Conservation (phyloP, 1,140 invertebrate species). For the Ips nitidus region DNA sequence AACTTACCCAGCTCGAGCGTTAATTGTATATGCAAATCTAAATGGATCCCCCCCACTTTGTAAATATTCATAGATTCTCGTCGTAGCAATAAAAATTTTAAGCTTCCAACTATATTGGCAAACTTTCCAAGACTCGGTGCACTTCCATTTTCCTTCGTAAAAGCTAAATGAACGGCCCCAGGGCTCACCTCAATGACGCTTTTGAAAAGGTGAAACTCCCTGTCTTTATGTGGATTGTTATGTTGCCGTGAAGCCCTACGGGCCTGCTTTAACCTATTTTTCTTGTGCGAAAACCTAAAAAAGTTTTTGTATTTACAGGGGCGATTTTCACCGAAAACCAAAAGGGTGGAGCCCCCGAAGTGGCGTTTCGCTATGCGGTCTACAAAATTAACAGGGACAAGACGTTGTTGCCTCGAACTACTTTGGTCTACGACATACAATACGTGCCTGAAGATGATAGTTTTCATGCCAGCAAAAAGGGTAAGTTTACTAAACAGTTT, state of each 20-base stretch:
- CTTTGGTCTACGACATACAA: conserved; percentile 86
- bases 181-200: no score
- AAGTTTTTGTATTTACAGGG: conserved; percentile 59
- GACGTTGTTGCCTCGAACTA: conserved; percentile 79
- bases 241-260: no score
- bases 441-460: conserved; percentile 85
- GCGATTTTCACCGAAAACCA: conserved; percentile 89
- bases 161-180: not conserved
- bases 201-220: no score
- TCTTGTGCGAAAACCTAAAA: not conserved
- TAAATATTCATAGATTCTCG: no score
- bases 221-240: no score
- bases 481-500: conserved; percentile 55
- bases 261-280: not conserved
- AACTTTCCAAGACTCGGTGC: no score
- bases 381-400: conserved; percentile 89
- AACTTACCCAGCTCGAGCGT: no score
- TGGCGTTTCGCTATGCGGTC: conserved; percentile 91
- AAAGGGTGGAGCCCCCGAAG: conserved; percentile 76
- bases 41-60: no score
- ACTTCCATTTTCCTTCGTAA: no score
- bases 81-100: no score
- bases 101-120: no score
- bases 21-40: no score
- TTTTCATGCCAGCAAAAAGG: conserved; percentile 87